Evolutionary conservation across 2,888 invertebrate species (phyloP).

Genomic region (Octodonta nipae): DNA sequence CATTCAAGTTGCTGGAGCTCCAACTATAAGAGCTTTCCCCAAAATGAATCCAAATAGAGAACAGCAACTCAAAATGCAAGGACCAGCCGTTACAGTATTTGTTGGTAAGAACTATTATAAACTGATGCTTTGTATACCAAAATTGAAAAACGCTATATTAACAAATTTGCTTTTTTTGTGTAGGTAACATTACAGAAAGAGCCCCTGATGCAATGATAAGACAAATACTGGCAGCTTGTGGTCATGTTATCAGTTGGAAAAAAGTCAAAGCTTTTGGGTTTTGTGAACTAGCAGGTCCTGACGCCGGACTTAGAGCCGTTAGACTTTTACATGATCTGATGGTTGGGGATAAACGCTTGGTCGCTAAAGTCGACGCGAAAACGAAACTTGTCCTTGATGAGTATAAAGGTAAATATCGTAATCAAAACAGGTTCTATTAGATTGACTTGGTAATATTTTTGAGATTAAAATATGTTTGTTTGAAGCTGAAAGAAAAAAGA

Average conservation of each 20-base stretch:
- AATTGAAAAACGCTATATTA: no score
- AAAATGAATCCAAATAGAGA: slow-evolving; percentile 32
- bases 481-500: slow-evolving; percentile 46
- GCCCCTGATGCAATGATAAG: slow-evolving; percentile 92
- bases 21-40: slow-evolving; percentile 34
- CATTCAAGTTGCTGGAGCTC: slow-evolving; percentile 34
- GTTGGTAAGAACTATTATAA: slow-evolving; percentile 49
- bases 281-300: slow-evolving; percentile 92
- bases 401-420: slow-evolving; percentile 59
- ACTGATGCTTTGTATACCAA: no score
- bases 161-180: slow-evolving; percentile 8
- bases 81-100: slow-evolving; percentile 92
- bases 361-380: slow-evolving; percentile 95
- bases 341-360: slow-evolving; percentile 83
- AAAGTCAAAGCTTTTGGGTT: slow-evolving; percentile 95
- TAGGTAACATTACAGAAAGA: slow-evolving; percentile 80
- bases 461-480: slow-evolving; percentile 5
- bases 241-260: slow-evolving; percentile 92
- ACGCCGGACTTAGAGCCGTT: slow-evolving; percentile 88
- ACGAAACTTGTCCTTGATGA: slow-evolving; percentile 87
- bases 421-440: no score
- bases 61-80: slow-evolving; percentile 40
- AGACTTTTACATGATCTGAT: slow-evolving; percentile 81
- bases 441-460: slow-evolving; percentile 3
- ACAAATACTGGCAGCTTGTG: slow-evolving; percentile 82